These are phyloP conservation scores for Melieria picta DNA, from an alignment of 2,888 invertebrate species.

Conservation along the genomic window DNA sequence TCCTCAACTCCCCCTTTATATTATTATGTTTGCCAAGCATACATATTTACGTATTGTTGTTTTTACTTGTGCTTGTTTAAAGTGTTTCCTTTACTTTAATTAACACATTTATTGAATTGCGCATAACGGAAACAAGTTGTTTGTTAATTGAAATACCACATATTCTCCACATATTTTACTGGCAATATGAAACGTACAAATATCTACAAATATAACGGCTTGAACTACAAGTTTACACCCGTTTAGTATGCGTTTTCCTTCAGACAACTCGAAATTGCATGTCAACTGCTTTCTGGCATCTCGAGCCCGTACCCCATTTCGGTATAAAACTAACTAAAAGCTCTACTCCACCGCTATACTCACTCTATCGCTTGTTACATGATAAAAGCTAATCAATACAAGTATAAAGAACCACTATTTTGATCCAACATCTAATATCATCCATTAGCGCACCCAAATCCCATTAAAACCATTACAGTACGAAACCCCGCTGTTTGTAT, in stretches of 20 bases:
- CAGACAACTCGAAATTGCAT: neutral
- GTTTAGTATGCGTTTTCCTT: neutral
- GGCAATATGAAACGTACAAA: neutral
- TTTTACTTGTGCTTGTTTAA: neutral
- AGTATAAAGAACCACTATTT: too few relatives aligned
- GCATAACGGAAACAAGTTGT: conserved; percentile 27
- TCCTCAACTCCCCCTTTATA: conserved; percentile 4
- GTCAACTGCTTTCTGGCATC: neutral
- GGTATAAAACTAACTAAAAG: too few relatives aligned
- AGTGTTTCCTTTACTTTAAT: conserved; percentile 1
- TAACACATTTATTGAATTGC: neutral
- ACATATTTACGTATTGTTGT: neutral
- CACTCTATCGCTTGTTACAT: too few relatives aligned
- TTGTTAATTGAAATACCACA: conserved; percentile 14
- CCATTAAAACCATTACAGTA: too few relatives aligned
- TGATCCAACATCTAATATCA: too few relatives aligned
- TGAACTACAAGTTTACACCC: neutral
- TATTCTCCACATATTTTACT: neutral
- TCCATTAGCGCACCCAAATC: too few relatives aligned
- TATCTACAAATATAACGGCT: conserved; percentile 3
- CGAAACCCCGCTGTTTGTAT: too few relatives aligned
- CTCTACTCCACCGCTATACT: too few relatives aligned
- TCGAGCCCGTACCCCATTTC: too few relatives aligned
- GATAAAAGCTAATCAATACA: too few relatives aligned
- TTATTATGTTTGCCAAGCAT: neutral